Base-by-base conservation (phyloP, 2,113 vertebrate genomes). In the Gulo gulo region DNA sequence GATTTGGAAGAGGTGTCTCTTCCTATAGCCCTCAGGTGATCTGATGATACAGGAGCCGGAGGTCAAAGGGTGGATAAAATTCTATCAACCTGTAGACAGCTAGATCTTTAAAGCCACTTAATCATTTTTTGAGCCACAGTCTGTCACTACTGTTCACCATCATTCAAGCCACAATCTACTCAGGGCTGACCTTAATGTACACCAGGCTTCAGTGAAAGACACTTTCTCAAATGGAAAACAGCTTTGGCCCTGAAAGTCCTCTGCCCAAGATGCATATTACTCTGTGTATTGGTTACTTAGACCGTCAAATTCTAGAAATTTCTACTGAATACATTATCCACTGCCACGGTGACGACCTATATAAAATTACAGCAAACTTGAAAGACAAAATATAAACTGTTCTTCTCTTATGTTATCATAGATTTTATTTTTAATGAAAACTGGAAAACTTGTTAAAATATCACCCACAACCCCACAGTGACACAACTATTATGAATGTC, bases 21-120 rank as follows among this genome's bases (percentile, higher is more conserved):
- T 74, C 29, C 50, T 29, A 69, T 23, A 34, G 4, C 79, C 88
- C 85, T 84, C 47, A 74, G 21, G 45, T 10, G 24, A 57, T 67
- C 71, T 11, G 15, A 91, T 85, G 71, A 92, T 61, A 36, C 23
- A 88, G 20, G 67, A 96, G 59, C 16, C 9, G 13, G 59, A 71
- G 79, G 59, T 82, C 92, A 82, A 93, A 95, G 88, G 31, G 29
- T 20, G 61, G 59, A 78, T 71, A 90, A 94, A 93, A 96, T 12
- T 81, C 45, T 50, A 86, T 73, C 83, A 73, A 71, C 34, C 71
- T 85, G 52, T 71, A 55, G 67, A 87, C 2, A 90, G 29, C 23
- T 23, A 89, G 15, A 78, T 78, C 73, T 89, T 94, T 67, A 88
- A 94, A 81, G 39, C 18, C 42, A 91, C 81, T 71, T 69, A 47